These are phyloP conservation scores for Leptinotarsa peninsularis DNA, from an alignment of 2,888 invertebrate species.

Conservation along the genomic window DNA sequence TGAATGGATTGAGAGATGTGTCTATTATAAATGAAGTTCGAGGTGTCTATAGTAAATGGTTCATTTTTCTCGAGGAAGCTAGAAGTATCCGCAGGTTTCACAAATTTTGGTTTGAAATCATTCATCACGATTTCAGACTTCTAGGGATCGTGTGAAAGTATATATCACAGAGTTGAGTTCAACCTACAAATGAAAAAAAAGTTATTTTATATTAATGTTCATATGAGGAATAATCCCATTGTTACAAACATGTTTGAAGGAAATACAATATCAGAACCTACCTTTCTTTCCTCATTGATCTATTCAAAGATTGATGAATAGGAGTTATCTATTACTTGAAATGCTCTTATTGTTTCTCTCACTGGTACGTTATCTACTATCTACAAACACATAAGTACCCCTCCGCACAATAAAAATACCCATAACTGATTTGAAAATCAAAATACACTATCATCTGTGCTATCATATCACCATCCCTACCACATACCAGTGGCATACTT, in stretches of 20 bases:
- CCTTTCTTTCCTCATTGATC: too few species aligned
- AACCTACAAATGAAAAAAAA: neutral
- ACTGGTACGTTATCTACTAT: too few species aligned
- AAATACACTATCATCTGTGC: too few species aligned
- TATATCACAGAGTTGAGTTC: neutral
- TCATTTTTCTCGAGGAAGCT: constrained; percentile 64
- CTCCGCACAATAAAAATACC: too few species aligned
- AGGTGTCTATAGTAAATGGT: constrained; percentile 56
- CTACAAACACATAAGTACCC: too few species aligned
- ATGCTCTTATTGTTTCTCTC: too few species aligned
- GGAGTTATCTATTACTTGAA: too few species aligned
- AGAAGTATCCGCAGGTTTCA: constrained; percentile 63
- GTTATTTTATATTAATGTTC: neutral
- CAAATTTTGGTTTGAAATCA: constrained; percentile 64
- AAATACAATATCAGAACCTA: too few species aligned
- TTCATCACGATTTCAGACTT: constrained; percentile 55
- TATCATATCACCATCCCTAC: too few species aligned
- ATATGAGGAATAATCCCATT: neutral
- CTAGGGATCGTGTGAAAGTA: neutral
- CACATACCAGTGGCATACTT: too few species aligned
- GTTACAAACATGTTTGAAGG: neutral
- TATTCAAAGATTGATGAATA: too few species aligned
- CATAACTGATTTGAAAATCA: too few species aligned
- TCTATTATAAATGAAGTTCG: constrained; percentile 84
- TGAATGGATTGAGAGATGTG: constrained; percentile 85